Conservation (phyloP, 2,797 vertebrate species). For the Epinephelus coioides region DNA sequence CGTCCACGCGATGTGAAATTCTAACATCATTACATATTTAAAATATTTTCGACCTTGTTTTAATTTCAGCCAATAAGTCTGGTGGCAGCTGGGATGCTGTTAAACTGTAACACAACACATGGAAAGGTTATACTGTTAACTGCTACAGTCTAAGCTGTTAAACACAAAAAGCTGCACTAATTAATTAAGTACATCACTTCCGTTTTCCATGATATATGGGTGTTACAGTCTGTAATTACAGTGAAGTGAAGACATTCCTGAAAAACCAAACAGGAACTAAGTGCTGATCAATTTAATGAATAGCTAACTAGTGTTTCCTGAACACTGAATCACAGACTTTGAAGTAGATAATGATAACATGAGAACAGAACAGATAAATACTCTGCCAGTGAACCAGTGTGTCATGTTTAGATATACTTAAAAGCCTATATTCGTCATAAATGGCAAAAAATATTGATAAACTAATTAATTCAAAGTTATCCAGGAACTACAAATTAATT, state of each 20-base stretch:
- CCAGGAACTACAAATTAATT: not conserved
- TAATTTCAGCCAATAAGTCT: too few species aligned
- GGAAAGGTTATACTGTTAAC: too few species aligned
- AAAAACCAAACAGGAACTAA: not conserved
- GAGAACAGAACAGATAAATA: not conserved
- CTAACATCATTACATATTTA: too few species aligned
- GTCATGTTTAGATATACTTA: not conserved
- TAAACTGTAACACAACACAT: too few species aligned
- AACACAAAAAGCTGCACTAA: not conserved
- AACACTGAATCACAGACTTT: not conserved
- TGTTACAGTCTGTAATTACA: not conserved
- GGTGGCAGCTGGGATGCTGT: too few species aligned
- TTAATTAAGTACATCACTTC: not conserved
- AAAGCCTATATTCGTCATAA: too few species aligned
- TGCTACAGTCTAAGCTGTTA: too few species aligned
- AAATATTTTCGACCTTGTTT: too few species aligned
- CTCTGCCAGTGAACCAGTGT: not conserved
- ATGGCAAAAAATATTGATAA: too few species aligned
- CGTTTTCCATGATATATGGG: not conserved
- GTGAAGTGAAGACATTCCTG: not conserved
- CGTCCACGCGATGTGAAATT: too few species aligned
- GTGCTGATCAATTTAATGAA: constrained; percentile 3
- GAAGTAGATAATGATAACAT: not conserved
- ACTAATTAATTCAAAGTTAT: not conserved
- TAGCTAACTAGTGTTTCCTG: not conserved